These are phyloP conservation scores for Sporophila hypoxantha DNA, from an alignment of 2,113 vertebrate species.

Conservation along the genomic window DNA sequence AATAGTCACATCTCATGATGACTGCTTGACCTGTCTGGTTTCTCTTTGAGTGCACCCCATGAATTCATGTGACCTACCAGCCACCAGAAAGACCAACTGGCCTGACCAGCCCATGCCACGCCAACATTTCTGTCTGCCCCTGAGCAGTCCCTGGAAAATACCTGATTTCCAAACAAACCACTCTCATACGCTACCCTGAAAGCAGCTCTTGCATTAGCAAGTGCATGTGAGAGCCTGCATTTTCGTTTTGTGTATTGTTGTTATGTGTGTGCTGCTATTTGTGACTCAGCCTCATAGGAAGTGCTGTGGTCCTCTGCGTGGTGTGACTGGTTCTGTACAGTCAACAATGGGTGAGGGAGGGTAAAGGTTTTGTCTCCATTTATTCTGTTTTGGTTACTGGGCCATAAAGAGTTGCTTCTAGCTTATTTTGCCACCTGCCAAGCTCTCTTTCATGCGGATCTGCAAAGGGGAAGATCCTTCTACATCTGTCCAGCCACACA, in stretches of 20 bases:
- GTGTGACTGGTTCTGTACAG: background rate
- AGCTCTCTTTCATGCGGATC: background rate
- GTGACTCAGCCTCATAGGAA: background rate
- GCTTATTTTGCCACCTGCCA: background rate
- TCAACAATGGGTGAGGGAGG: background rate
- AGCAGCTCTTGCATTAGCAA: background rate
- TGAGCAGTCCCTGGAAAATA: background rate
- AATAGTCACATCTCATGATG: background rate
- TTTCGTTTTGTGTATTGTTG: rapidly evolving
- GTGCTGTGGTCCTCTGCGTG: background rate
- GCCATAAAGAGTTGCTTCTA: background rate
- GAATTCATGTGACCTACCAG: background rate
- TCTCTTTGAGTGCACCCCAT: background rate
- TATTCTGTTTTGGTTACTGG: background rate
- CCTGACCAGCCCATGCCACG: background rate
- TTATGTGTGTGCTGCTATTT: background rate
- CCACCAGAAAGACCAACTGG: background rate
- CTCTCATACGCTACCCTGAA: background rate
- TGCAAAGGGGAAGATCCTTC: background rate
- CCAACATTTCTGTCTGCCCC: background rate
- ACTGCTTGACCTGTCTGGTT: background rate
- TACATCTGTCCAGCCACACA: background rate
- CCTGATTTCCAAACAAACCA: background rate
- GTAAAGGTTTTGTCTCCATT: background rate
- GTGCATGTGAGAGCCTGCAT: background rate